phyloP scores from a whole-genome alignment of 2,797 vertebrate genomes.

The Thalassophryne amazonica region DNA sequence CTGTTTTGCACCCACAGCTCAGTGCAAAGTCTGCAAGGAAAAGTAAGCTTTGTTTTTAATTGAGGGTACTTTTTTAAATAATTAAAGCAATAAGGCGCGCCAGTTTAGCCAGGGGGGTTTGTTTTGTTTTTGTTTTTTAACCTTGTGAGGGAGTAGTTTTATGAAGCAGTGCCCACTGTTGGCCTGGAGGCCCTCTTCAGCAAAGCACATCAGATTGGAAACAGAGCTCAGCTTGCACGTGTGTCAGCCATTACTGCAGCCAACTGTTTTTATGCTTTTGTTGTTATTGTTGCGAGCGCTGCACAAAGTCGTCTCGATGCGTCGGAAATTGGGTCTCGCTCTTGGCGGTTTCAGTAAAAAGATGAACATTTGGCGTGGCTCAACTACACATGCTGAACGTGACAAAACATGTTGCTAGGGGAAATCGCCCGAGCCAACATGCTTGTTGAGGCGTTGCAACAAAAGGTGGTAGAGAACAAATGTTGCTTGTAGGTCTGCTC shows the following conservation, averaged over 20 bases:
- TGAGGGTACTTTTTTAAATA: too few relatives aligned
- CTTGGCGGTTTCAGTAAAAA: not conserved
- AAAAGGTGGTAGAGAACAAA: conserved; percentile 37
- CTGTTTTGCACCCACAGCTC: not conserved
- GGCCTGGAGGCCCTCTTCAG: conserved; percentile 42
- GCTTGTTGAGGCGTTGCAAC: conserved; percentile 33
- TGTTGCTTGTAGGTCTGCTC: conserved; percentile 39
- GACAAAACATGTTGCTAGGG: conserved; percentile 57
- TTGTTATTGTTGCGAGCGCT: too few relatives aligned
- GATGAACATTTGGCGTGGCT: conserved; percentile 22
- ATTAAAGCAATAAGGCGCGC: too few relatives aligned
- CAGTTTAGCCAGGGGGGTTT: too few relatives aligned
- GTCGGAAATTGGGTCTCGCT: too few relatives aligned
- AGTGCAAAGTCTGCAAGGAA: too few relatives aligned
- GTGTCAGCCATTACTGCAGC: conserved; percentile 64
- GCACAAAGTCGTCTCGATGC: too few relatives aligned
- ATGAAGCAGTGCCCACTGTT: conserved; percentile 42
- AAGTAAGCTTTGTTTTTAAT: too few relatives aligned
- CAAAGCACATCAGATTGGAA: conserved; percentile 63
- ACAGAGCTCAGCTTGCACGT: conserved; percentile 59
- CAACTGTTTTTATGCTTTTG: conserved; percentile 49
- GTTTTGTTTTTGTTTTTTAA: too few relatives aligned
- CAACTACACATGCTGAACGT: conserved; percentile 22
- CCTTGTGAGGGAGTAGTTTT: conserved; percentile 46
- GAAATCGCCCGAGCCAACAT: conserved; percentile 22